Evolutionary conservation across 2,888 invertebrate genomes (phyloP).

Genomic region (Scaptomyza reducta): DNA sequence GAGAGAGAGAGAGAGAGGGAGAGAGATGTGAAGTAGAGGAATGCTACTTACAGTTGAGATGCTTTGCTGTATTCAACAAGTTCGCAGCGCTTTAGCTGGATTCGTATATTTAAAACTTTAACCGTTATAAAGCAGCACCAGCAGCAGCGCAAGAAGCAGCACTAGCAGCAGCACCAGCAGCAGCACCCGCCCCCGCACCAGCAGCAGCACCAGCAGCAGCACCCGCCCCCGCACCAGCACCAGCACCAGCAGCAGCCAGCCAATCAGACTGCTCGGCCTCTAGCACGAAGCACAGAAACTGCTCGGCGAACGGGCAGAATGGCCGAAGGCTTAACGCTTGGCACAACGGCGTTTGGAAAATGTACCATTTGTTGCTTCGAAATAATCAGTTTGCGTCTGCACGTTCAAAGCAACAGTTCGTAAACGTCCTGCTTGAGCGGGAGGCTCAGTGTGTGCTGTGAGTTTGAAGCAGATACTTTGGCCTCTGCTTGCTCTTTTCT

Average conservation of each 20-base stretch:
- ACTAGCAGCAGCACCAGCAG: background rate
- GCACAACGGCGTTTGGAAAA: background rate
- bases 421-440: constrained; percentile 23
- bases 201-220: background rate
- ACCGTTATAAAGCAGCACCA: background rate
- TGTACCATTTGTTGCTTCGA: constrained; percentile 1
- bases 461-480: no score
- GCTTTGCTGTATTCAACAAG: background rate
- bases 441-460: background rate
- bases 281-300: background rate
- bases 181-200: background rate
- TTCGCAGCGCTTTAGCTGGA: background rate
- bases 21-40: background rate
- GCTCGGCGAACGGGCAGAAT: background rate
- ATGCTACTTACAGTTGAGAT: background rate
- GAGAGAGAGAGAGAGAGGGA: background rate
- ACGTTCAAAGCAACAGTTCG: constrained; percentile 55
- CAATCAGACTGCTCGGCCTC: background rate
- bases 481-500: constrained; percentile 20
- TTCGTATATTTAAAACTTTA: background rate
- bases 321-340: background rate
- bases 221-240: no score
- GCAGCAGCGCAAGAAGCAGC: no score
- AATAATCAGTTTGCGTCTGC: constrained; percentile 53
- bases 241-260: background rate